Conservation (phyloP, 2,113 vertebrate genomes). For the human (Homo sapiens) region GRCh38 chr7:81348501-81349000, state of each 20-base stretch:
- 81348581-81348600: neutral
- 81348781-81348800: neutral
- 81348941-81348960: neutral
- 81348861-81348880: neutral
- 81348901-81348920: neutral
- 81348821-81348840: slow-evolving; percentile 22
- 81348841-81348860: neutral
- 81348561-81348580: slow-evolving; percentile 6
- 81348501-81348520: slow-evolving; percentile 32
- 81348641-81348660: neutral
- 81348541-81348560: slow-evolving; percentile 32
- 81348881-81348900: neutral
- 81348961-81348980: neutral
- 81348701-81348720: neutral
- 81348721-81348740: neutral
- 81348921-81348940: neutral
- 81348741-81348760: neutral
- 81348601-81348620: neutral
- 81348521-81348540: slow-evolving; percentile 52
- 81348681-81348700: neutral
- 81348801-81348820: neutral
- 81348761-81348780: neutral
- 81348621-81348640: neutral
- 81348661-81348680: neutral
- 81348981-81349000: neutral